A percentile compares a stretch with the other conserved stretches of the same genome.
Evolutionary conservation across 2,888 invertebrate genomes (phyloP).

Genomic region (Aphidoletes aphidimyza): DNA sequence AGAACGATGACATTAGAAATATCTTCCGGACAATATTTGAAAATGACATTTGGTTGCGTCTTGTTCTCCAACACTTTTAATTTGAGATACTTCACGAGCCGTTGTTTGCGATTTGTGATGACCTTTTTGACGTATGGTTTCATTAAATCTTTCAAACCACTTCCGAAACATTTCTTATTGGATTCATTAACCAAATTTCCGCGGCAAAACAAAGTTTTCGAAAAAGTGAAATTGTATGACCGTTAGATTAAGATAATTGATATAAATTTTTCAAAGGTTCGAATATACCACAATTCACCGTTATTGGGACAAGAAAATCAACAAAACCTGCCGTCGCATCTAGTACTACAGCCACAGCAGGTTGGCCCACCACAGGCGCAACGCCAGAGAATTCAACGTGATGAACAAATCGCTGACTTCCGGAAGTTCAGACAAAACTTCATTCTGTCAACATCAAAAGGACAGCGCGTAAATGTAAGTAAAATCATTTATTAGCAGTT

Average conservation of each 20-base stretch:
- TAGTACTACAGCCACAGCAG: slow-evolving; percentile 44
- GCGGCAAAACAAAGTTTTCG: too few species aligned
- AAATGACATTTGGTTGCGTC: too few species aligned
- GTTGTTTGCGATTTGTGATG: too few species aligned
- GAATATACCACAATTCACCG: slow-evolving; percentile 53
- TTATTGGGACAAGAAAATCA: slow-evolving; percentile 18
- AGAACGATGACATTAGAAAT: too few species aligned
- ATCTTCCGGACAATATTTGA: too few species aligned
- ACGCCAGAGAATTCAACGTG: slow-evolving; percentile 62
- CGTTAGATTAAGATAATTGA: background rate
- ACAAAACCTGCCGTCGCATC: slow-evolving; percentile 53
- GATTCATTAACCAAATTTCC: too few species aligned
- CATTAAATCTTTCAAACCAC: too few species aligned
- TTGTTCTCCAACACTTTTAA: too few species aligned
- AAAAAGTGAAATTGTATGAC: too few species aligned
- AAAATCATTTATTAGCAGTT: background rate
- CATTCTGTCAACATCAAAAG: slow-evolving; percentile 69
- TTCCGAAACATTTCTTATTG: too few species aligned
- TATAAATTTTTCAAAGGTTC: background rate
- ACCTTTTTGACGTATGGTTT: too few species aligned
- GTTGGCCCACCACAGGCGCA: slow-evolving; percentile 58
- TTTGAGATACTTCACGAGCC: too few species aligned
- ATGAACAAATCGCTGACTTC: slow-evolving; percentile 70
- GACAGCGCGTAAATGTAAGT: slow-evolving; percentile 2
- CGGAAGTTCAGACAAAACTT: slow-evolving; percentile 85